Conservation (phyloP, 2,113 vertebrate species). For the Oreocharis arfaki region DNA sequence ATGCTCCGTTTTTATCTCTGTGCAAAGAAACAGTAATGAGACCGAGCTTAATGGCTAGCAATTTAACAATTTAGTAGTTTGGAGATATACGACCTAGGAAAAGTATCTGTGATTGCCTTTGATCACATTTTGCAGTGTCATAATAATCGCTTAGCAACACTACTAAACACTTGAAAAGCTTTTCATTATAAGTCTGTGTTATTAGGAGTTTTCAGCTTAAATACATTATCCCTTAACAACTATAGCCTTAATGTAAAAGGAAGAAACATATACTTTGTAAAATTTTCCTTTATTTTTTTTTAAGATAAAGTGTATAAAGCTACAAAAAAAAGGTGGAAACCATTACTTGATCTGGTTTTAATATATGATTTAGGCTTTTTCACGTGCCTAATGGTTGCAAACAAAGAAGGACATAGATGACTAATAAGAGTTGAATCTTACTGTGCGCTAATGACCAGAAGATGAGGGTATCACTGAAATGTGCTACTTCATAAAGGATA, state of each 20-base stretch:
- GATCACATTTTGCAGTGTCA: background rate
- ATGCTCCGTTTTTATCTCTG: background rate
- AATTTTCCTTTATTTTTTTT: background rate
- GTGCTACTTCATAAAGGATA: background rate
- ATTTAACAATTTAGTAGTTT: slow-evolving; percentile 10
- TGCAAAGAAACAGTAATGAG: background rate
- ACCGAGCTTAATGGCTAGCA: background rate
- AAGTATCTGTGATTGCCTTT: background rate
- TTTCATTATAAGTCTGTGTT: background rate
- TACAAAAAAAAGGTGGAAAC: background rate
- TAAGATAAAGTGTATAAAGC: background rate
- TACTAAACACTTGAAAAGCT: background rate
- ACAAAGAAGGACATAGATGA: background rate
- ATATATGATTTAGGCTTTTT: background rate
- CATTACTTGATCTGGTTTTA: background rate
- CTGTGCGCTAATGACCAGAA: background rate
- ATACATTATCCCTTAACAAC: background rate
- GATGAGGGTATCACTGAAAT: background rate
- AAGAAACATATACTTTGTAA: background rate
- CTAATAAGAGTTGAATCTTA: background rate
- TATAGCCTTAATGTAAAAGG: background rate
- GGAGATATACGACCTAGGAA: background rate
- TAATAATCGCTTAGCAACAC: background rate
- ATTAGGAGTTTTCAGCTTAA: background rate
- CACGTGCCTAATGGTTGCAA: background rate